Evolutionary conservation across 2,113 vertebrate genomes (phyloP).

Genomic region (Galbula dea): DNA sequence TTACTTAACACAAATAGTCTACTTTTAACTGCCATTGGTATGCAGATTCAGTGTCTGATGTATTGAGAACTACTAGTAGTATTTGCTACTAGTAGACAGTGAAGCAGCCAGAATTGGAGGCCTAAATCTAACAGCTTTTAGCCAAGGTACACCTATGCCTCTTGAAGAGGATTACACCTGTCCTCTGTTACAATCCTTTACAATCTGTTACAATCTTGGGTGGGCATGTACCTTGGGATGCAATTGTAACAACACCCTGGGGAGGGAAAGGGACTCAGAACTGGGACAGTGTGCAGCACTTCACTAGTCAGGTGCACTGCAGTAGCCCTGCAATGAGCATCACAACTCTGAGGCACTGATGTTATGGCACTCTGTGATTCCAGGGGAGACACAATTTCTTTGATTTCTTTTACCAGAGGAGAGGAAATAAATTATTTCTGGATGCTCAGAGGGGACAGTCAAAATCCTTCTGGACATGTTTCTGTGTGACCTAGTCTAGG

Average conservation of each 20-base stretch:
- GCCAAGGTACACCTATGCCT: background rate
- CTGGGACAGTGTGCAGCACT: rapidly evolving
- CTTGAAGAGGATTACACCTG: background rate
- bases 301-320: background rate
- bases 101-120: background rate
- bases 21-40: background rate
- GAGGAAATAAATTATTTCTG: background rate
- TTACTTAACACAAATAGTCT: background rate
- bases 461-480: too few relatives aligned
- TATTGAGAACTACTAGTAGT: background rate
- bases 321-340: background rate
- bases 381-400: background rate
- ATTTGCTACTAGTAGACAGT: background rate
- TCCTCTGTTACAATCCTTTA: background rate
- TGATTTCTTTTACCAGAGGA: background rate
- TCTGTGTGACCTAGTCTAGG: too few relatives aligned
- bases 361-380: background rate
- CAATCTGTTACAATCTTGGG: background rate
- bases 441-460: rapidly evolving
- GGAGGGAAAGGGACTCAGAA: background rate
- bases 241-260: background rate
- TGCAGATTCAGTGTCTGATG: background rate
- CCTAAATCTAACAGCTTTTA: background rate
- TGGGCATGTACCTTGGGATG: background rate
- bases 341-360: rapidly evolving